A percentile compares a stretch with the other conserved stretches of the same genome.
Conservation (phyloP, 2,888 invertebrate species). For the Mesorhabditis spiculigera region DNA sequence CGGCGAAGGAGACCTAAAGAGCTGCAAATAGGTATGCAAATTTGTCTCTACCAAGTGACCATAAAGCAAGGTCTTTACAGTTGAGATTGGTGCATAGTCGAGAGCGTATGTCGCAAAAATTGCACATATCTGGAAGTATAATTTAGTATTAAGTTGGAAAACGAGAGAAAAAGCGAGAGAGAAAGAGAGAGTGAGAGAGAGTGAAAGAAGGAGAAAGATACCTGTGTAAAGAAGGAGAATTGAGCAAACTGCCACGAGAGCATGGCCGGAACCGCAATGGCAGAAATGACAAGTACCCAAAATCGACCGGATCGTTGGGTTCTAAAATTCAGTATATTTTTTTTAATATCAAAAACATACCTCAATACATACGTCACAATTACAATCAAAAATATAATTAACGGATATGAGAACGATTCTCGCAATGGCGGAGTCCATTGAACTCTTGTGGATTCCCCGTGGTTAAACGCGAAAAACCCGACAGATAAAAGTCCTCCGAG, state of each 20-base stretch:
- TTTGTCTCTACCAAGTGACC: conserved; percentile 62
- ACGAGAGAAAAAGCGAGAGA: no score
- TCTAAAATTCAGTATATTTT: conserved; percentile 18
- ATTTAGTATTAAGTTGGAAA: no score
- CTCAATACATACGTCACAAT: conserved; percentile 66
- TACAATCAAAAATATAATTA: conserved; percentile 74
- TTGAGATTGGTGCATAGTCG: conserved; percentile 58
- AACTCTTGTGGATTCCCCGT: conserved; percentile 76
- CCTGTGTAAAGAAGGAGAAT: conserved; percentile 76
- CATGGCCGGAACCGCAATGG: conserved; percentile 60
- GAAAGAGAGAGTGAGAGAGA: no score
- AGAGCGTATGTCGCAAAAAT: conserved; percentile 71
- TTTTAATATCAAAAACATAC: conserved; percentile 15
- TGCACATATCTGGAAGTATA: conserved; percentile 59
- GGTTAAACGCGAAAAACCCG: conserved; percentile 76
- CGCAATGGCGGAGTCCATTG: conserved; percentile 82
- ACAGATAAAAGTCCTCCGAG: conserved; percentile 73
- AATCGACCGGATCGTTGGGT: conserved; percentile 31
- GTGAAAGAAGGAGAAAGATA: conserved; percentile 40
- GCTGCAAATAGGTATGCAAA: conserved; percentile 2
- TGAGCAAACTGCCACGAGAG: conserved; percentile 70
- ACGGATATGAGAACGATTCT: conserved; percentile 81
- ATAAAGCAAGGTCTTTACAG: conserved; percentile 60
- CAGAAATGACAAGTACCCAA: conserved; percentile 37
- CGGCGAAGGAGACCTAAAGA: conserved; percentile 61